A percentile compares a stretch with the other conserved stretches of the same genome.
Conservation (phyloP, 1,140 invertebrate species). For the Himalopsyche phryganea region DNA sequence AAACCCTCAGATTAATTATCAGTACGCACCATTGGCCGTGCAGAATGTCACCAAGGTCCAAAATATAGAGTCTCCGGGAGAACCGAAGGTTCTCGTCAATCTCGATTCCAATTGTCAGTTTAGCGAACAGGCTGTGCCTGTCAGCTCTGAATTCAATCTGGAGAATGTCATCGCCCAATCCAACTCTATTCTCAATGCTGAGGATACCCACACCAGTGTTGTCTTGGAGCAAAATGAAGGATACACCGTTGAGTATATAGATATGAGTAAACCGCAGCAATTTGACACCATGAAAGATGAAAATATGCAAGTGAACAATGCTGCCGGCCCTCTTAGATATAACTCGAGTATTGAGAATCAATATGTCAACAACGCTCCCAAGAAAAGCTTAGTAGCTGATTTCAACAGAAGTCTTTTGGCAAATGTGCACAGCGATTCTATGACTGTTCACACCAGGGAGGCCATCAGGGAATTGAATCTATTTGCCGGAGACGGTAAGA, state of each 20-base stretch:
- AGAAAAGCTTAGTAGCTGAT: conserved; percentile 49
- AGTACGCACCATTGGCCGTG: conserved; percentile 39
- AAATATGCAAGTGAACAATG: conserved; percentile 8
- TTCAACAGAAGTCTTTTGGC: conserved; percentile 51
- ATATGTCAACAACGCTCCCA: conserved; percentile 17
- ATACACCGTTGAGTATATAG: conserved; percentile 16
- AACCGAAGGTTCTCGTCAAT: conserved; percentile 39
- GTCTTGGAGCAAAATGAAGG: conserved; percentile 17
- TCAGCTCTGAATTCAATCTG: conserved; percentile 25
- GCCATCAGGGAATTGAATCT: conserved; percentile 50
- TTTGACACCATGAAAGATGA: conserved; percentile 7
- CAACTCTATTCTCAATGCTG: conserved; percentile 30
- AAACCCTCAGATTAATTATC: background rate
- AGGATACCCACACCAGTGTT: conserved; percentile 14
- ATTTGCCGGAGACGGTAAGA: conserved; percentile 47
- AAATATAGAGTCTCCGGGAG: conserved; percentile 44
- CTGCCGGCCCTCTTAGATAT: background rate
- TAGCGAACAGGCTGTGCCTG: conserved; percentile 37
- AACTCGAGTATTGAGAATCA: background rate
- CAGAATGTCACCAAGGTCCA: conserved; percentile 48
- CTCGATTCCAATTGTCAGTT: conserved; percentile 46
- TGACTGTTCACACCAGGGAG: conserved; percentile 62
- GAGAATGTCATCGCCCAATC: conserved; percentile 31
- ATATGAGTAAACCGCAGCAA: conserved; percentile 7
- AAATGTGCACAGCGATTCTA: conserved; percentile 47